Evolutionary conservation across 2,113 vertebrate species (phyloP).

Genomic region (Nyctereutes procyonoides): DNA sequence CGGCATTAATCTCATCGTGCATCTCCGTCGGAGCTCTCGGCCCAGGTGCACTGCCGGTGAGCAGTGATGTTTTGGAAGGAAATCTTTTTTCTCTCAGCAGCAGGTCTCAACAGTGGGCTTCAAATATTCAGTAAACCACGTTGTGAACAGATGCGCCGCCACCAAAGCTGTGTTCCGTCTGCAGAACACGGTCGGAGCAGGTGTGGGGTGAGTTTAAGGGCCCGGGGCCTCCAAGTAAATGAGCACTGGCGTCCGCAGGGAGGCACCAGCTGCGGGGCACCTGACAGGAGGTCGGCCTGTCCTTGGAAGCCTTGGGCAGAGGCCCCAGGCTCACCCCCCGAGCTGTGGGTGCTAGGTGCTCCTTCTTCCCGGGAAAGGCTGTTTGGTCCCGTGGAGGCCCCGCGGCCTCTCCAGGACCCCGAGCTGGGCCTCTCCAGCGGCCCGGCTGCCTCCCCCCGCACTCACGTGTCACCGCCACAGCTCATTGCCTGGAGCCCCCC

Average conservation of each 20-base stretch:
- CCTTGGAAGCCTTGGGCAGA: not conserved
- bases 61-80: not conserved
- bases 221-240: rapidly evolving
- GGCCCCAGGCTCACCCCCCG: not conserved
- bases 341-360: not conserved
- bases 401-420: too few species aligned
- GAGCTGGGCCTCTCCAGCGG: not conserved
- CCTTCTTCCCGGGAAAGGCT: not conserved
- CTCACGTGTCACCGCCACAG: rapidly evolving
- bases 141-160: not conserved
- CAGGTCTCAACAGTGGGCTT: not conserved
- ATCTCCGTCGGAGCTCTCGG: not conserved
- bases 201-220: not conserved
- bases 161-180: rapidly evolving
- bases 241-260: not conserved
- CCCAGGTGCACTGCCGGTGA: not conserved
- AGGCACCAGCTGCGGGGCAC: not conserved
- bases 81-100: not conserved
- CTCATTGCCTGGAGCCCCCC: rapidly evolving
- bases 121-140: not conserved
- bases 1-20: rapidly evolving
- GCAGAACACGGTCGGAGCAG: rapidly evolving
- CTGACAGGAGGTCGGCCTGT: not conserved
- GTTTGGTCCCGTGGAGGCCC: too few species aligned
- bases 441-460: rapidly evolving